These are phyloP conservation scores for Emys orbicularis DNA, from an alignment of 2,797 vertebrate species.

Conservation along the genomic window DNA sequence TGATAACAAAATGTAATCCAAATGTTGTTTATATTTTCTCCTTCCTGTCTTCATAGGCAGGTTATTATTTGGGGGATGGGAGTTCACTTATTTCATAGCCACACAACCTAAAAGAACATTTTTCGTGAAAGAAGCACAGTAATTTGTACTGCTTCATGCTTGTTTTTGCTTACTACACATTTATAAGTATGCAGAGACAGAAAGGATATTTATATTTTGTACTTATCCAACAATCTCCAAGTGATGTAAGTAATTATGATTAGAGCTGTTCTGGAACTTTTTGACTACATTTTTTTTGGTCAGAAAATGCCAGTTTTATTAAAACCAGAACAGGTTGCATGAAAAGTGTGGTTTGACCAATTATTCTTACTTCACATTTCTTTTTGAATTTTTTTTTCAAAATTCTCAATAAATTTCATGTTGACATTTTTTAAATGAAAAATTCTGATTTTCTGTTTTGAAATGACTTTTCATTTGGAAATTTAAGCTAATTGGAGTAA, in stretches of 20 bases:
- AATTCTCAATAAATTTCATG: not conserved
- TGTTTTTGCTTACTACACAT: not conserved
- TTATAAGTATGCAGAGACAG: not conserved
- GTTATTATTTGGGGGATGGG: not conserved
- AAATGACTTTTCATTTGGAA: not conserved
- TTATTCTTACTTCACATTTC: not conserved
- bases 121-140: not conserved
- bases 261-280: not conserved
- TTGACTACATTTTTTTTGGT: not conserved
- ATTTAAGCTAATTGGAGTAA: not conserved
- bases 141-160: not conserved
- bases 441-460: not conserved
- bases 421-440: not conserved
- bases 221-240: rapidly evolving
- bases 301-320: not conserved
- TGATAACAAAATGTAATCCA: not conserved
- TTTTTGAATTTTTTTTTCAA: not conserved
- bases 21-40: not conserved
- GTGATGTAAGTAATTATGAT: not conserved
- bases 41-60: not conserved
- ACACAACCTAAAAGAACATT: not conserved
- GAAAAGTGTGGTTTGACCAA: not conserved
- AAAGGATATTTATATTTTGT: not conserved
- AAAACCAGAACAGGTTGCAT: not conserved
- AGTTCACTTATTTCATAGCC: not conserved